Base-by-base conservation (phyloP, 2,888 invertebrate genomes). In the Ophion ventricosus region DNA sequence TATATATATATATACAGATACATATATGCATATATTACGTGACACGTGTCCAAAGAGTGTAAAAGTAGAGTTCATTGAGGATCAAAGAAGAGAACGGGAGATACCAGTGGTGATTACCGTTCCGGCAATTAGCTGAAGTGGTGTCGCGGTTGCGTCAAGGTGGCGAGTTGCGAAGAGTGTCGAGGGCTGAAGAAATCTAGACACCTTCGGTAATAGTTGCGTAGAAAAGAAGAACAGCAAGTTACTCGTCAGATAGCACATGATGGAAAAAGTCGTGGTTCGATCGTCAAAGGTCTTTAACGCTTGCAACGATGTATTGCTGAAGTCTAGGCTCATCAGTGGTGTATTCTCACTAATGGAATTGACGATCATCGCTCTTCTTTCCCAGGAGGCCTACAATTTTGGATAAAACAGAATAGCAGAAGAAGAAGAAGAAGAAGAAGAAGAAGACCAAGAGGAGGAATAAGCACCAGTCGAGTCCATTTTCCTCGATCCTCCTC, bases 231-330 rank as follows among this genome's bases (percentile, higher is more conserved):
- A 61, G 43, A 35, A 66, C 67, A 57, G 73, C 40, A 70, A 79
- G 78, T 78, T 20, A 78, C 59, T 75, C 79, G 57, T 57, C 29
- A 26, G 56, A 35, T 25, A 35, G 43, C 82, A 40, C 85, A 86
- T 80, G 78, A 86, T 85, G 86, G 83, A 82, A 85, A 86, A 80
- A 85, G 59, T 63, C 61, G 83, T 79, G 70, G 77, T 80, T 64
- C 66, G 26, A 70, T 64, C 66, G 74, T 23, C 72, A 79, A 67
- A 77, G 69, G 54, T 79, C 74, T 79, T 66, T 75, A 29, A 66
- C 59, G 40, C 78, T 78, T 17, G 35, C 25, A 66, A 61, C 40
- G 75, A 66, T 49, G 35, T 17, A 29, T 59, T 43, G 29, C 25
- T 75, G 2, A 20, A 43, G 54, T 75, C 70, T 20, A 11, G 43